Conservation (phyloP, 2,797 vertebrate genomes). For the Carduelis carduelis region DNA sequence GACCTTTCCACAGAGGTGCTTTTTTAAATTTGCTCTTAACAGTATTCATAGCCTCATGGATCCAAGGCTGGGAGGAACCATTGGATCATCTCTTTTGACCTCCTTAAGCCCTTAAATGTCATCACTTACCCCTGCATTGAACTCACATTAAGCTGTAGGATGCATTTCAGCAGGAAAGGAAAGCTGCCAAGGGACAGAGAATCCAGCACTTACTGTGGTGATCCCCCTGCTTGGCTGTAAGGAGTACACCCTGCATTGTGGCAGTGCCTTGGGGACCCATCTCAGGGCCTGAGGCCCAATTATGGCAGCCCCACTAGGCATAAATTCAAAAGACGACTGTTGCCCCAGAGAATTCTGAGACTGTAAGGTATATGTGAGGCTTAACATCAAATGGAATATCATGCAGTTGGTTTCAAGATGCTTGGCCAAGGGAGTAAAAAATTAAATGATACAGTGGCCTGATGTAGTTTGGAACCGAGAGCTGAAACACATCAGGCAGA, state of each 20-base stretch:
- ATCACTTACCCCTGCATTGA: neutral
- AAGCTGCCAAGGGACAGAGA: neutral
- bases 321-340: slow-evolving; percentile 17
- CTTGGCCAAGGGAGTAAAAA: neutral
- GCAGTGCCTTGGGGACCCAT: neutral
- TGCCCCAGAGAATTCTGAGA: neutral
- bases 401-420: neutral
- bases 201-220: neutral
- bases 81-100: slow-evolving; percentile 2
- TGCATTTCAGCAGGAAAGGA: neutral
- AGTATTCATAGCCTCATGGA: slow-evolving; percentile 24
- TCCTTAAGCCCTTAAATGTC: neutral
- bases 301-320: neutral
- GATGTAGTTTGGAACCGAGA: neutral
- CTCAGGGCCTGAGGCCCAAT: neutral
- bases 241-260: neutral
- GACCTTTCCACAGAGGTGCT: neutral
- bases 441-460: neutral
- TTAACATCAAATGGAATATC: slow-evolving; percentile 24
- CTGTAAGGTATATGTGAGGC: neutral
- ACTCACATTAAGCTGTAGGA: neutral
- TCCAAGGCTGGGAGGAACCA: neutral
- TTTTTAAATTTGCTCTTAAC: slow-evolving; percentile 9
- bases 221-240: neutral
- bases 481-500: neutral